Base-by-base conservation (phyloP, 2,113 vertebrate genomes). In the Chascanopsetta lugubris region DNA sequence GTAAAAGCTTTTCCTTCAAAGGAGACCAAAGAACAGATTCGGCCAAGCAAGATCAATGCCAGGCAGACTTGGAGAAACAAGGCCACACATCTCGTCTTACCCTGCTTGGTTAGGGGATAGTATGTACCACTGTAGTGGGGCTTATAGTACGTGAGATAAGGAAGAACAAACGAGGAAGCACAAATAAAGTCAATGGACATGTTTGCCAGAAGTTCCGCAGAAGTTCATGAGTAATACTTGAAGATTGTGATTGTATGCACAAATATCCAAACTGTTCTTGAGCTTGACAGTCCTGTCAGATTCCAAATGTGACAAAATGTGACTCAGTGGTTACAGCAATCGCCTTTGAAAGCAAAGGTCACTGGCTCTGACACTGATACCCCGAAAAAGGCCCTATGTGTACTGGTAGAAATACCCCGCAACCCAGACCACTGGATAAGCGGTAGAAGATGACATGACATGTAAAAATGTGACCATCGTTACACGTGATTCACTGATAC, bases 21-120 rank as follows among this genome's bases (percentile, higher is more conserved):
- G 60, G 22, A 62, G 53, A 50, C 22, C 47, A 29, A 70, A 69
- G 57, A 68, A 21, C 17, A 13, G 9, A 15, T 50, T 49, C 59
- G 62, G 64, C 46, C 81, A 61, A n/a, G 54, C 40, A 40, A 47
- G 73, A 77, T 75, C 74, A 70, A 66, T 59, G 46, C 75, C 69
- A 77, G 59, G 43, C 51, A 69, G 79, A 71, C 72, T 70, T 53
- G 42, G 51, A 76, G 68, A 13, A 53, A 32, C 5, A 8, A 12
- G 36, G 47, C 55, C 62, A 73, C 67, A 58, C 77, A 69, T 71
- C 61, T 80, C 5, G 40, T 77, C 57, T 70, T 75, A 75, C 61
- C 40, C 58, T 15, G 42, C 45, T 18, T 42, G 5, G 56, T 18
- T 60, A 70, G 27, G 40, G 62, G 70, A 75, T 46, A n/a, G n/a